Percentiles rank a stretch among this genome's conserved stretches.
phyloP scores from a whole-genome alignment of 2,888 invertebrate species.

The Macrophya annulata region DNA sequence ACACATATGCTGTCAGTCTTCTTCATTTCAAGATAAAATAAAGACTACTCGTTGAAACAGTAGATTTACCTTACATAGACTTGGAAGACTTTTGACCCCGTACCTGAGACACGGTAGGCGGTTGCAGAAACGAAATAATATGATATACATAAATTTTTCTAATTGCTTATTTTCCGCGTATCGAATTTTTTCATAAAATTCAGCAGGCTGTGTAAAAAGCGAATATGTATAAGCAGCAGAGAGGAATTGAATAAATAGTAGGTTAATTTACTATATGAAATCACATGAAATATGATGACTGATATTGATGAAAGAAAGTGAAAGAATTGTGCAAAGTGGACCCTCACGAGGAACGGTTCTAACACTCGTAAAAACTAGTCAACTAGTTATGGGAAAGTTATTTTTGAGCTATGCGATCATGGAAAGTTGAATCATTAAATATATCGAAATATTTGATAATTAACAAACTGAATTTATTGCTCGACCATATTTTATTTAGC shows the following conservation, averaged over 20 bases:
- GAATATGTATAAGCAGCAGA: background rate
- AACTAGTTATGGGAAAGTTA: background rate
- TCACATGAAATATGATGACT: background rate
- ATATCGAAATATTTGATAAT: background rate
- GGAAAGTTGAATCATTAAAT: slow-evolving; percentile 43
- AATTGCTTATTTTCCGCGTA: slow-evolving; percentile 15
- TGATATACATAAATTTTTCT: background rate
- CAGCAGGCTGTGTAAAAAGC: background rate
- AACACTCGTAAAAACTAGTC: background rate
- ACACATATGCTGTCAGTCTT: background rate
- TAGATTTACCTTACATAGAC: background rate
- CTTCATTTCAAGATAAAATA: background rate
- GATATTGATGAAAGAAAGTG: slow-evolving; percentile 24
- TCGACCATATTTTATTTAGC: background rate
- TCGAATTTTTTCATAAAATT: slow-evolving; percentile 15
- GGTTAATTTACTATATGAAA: background rate
- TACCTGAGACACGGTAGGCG: background rate
- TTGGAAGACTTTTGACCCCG: background rate
- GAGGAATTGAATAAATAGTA: background rate
- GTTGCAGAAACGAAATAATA: background rate
- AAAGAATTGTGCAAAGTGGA: background rate
- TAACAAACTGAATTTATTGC: background rate
- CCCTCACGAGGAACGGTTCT: background rate
- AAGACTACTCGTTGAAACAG: background rate
- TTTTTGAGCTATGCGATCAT: slow-evolving; percentile 20